Conservation (phyloP, 1,140 invertebrate genomes). For the Drosophila obscura region DNA sequence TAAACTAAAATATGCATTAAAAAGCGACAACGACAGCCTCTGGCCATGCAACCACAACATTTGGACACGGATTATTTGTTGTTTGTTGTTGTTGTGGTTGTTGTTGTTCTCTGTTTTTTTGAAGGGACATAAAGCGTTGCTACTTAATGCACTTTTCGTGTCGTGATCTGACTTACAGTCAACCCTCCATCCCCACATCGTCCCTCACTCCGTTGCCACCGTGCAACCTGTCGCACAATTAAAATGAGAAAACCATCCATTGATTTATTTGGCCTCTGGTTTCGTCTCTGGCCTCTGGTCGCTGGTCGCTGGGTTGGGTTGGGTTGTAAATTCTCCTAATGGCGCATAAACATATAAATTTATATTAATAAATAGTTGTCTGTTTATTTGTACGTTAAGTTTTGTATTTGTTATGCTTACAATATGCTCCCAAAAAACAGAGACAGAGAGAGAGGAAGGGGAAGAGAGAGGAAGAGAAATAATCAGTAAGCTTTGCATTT, state of each 20-base stretch:
- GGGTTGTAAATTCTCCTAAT: slow-evolving; percentile 51
- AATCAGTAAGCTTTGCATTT: slow-evolving; percentile 2
- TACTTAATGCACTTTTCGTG: slow-evolving; percentile 69
- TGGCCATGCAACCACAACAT: background rate
- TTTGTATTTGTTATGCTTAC: too few species aligned
- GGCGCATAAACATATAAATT: slow-evolving; percentile 54
- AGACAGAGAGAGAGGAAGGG: too few species aligned
- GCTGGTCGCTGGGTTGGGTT: background rate
- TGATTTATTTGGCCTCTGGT: slow-evolving; percentile 54
- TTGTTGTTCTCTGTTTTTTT: background rate
- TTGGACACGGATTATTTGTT: slow-evolving; percentile 30
- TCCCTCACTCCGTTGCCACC: background rate
- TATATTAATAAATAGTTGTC: slow-evolving; percentile 46
- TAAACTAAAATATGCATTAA: slow-evolving; percentile 65
- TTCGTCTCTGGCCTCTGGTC: background rate
- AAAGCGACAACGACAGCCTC: slow-evolving; percentile 28
- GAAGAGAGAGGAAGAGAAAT: too few species aligned
- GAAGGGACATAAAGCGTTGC: slow-evolving; percentile 34
- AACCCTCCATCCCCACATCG: slow-evolving; percentile 5
- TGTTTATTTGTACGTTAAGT: slow-evolving; percentile 4
- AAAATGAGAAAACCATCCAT: slow-evolving; percentile 58
- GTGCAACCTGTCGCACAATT: slow-evolving; percentile 58
- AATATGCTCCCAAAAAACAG: too few species aligned
- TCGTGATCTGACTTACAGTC: slow-evolving; percentile 20
- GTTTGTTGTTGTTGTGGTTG: slow-evolving; percentile 6